Conservation (phyloP, 2,113 vertebrate species). For the Larimichthys crocea region DNA sequence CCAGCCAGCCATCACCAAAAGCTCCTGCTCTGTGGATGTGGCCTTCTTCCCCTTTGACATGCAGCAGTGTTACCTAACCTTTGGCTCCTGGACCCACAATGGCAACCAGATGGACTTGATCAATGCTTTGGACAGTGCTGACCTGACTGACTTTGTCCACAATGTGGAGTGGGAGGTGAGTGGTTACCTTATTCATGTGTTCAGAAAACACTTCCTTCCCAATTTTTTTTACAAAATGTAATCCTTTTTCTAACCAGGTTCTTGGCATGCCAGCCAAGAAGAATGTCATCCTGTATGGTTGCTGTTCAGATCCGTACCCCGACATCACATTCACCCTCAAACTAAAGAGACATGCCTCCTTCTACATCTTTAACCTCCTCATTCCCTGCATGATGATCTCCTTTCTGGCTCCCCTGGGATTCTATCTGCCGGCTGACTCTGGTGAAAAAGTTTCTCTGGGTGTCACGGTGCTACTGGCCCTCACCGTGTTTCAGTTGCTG, state of each 20-base stretch:
- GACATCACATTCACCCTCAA: slow-evolving; percentile 92
- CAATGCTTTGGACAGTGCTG: slow-evolving; percentile 81
- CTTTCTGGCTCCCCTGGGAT: slow-evolving; percentile 90
- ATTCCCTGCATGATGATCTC: slow-evolving; percentile 95
- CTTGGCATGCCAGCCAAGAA: slow-evolving; percentile 91
- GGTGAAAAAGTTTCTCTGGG: slow-evolving; percentile 97
- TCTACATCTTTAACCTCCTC: slow-evolving; percentile 95
- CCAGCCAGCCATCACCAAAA: slow-evolving; percentile 92
- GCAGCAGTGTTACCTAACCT: slow-evolving; percentile 90
- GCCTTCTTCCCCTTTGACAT: slow-evolving; percentile 94
- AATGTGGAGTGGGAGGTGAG: slow-evolving; percentile 88
- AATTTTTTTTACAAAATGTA: not conserved
- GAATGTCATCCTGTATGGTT: slow-evolving; percentile 90
- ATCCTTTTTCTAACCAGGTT: slow-evolving; percentile 60
- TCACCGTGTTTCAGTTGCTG: slow-evolving; percentile 97
- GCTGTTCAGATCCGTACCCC: slow-evolving; percentile 93
- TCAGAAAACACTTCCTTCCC: rapidly evolving
- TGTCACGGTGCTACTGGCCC: slow-evolving; percentile 94
- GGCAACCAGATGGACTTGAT: slow-evolving; percentile 92
- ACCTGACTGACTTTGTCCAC: slow-evolving; percentile 90
- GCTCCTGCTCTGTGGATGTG: slow-evolving; percentile 93
- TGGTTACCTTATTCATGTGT: too few species aligned
- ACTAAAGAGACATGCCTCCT: slow-evolving; percentile 89
- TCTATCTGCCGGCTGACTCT: slow-evolving; percentile 92
- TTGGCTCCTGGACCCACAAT: slow-evolving; percentile 95